phyloP scores from a whole-genome alignment of 2,797 vertebrate species.

The Graptemys geographica region DNA sequence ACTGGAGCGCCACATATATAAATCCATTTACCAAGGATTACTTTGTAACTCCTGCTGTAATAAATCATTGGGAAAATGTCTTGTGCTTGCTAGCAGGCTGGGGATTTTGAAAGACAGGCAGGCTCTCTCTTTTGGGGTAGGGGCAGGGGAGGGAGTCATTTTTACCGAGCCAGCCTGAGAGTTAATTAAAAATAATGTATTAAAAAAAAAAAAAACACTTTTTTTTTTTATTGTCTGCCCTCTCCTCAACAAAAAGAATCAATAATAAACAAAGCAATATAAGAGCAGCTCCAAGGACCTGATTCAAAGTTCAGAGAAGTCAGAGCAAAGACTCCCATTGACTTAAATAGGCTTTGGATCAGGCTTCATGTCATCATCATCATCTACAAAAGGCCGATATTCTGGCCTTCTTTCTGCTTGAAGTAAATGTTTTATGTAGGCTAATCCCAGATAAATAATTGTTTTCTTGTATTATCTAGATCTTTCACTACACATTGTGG shows the following conservation, averaged over 20 bases:
- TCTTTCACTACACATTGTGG: slow-evolving; percentile 55
- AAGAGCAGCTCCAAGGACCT: neutral
- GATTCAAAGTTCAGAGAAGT: slow-evolving; percentile 4
- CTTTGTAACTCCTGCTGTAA: slow-evolving; percentile 4
- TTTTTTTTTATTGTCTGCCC: neutral
- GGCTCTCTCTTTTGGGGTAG: neutral
- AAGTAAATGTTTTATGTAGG: slow-evolving; percentile 61
- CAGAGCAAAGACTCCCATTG: neutral
- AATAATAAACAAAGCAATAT: neutral
- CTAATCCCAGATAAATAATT: slow-evolving; percentile 72
- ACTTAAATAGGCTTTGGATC: slow-evolving; percentile 6
- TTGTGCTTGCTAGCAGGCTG: neutral
- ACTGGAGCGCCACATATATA: slow-evolving; percentile 40
- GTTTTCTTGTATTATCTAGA: slow-evolving; percentile 63
- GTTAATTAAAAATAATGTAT: neutral
- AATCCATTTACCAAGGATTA: slow-evolving; percentile 63
- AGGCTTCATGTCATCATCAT: neutral
- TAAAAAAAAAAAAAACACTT: neutral
- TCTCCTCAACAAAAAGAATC: neutral
- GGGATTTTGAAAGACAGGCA: slow-evolving; percentile 2
- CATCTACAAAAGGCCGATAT: slow-evolving; percentile 45
- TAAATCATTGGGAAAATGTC: slow-evolving; percentile 38
- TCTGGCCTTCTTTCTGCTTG: slow-evolving; percentile 44
- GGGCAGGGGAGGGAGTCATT: neutral
- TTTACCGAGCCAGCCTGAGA: neutral